A percentile compares a stretch with the other conserved stretches of the same genome.
These are phyloP conservation scores for Perodicticus potto DNA, from an alignment of 2,797 vertebrate genomes.

Conservation along the genomic window DNA sequence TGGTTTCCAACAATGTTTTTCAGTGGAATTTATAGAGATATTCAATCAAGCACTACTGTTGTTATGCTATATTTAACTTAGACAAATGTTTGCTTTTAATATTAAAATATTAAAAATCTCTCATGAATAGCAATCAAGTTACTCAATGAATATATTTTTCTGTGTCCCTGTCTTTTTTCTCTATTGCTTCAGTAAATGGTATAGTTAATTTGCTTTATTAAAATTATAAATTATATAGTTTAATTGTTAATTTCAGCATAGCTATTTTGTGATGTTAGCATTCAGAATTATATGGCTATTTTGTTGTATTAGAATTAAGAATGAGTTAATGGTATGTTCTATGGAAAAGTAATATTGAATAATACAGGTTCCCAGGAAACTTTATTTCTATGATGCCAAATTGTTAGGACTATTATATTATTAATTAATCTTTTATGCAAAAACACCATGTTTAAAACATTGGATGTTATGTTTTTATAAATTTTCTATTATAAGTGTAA, in stretches of 20 bases:
- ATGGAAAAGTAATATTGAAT: conserved; percentile 8
- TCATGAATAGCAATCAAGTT: conserved; percentile 6
- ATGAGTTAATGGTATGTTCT: neutral
- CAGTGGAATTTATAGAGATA: conserved; percentile 7
- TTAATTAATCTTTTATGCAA: conserved; percentile 33
- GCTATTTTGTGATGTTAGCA: conserved; percentile 4
- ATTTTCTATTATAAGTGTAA: neutral
- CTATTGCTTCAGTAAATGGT: neutral
- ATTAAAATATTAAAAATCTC: conserved; percentile 25
- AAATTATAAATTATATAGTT: neutral
- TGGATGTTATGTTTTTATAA: conserved; percentile 14
- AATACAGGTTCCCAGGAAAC: neutral
- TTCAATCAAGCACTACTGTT: neutral
- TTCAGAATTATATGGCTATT: conserved; percentile 21
- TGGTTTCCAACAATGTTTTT: neutral
- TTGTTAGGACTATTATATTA: neutral
- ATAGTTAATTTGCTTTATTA: neutral
- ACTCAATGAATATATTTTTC: neutral
- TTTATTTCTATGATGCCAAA: neutral
- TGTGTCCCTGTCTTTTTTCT: neutral
- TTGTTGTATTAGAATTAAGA: conserved; percentile 33
- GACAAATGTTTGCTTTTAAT: conserved; percentile 31
- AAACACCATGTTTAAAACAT: conserved; percentile 46
- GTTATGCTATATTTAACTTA: conserved; percentile 18
- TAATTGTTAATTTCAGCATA: neutral